Conservation (phyloP, 2,113 vertebrate genomes). For the Cathartes aura region DNA sequence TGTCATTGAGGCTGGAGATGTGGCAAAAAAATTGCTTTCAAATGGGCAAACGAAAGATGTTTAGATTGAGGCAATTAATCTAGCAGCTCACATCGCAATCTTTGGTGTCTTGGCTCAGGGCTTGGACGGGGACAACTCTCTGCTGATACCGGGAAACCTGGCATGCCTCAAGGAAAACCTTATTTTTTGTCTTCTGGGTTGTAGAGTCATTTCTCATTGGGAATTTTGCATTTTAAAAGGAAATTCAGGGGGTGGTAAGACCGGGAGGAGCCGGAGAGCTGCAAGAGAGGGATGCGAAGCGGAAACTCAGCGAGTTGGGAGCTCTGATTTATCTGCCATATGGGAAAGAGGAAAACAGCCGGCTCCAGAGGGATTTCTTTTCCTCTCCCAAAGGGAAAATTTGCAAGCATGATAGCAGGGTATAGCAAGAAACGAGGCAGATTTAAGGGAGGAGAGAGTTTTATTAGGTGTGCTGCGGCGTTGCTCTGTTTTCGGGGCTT, state of each 20-base stretch:
- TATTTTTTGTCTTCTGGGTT: neutral
- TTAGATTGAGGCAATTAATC: neutral
- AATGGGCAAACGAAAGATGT: neutral
- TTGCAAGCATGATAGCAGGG: neutral
- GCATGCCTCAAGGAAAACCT: neutral
- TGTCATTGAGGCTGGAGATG: neutral
- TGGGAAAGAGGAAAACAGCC: conserved; percentile 1
- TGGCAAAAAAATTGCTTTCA: neutral
- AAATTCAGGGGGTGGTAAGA: neutral
- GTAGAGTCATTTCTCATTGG: neutral
- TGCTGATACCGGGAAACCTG: neutral
- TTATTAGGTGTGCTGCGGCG: neutral
- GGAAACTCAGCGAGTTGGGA: neutral
- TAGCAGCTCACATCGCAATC: accelerated
- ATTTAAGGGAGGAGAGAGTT: neutral
- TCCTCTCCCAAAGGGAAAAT: neutral
- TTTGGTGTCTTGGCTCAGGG: neutral
- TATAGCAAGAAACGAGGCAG: conserved; percentile 6
- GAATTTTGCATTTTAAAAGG: neutral
- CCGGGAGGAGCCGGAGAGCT: accelerated
- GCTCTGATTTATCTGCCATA: conserved; percentile 22
- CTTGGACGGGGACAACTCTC: neutral
- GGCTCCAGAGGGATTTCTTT: neutral
- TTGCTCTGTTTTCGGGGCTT: neutral
- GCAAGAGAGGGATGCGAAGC: neutral